A percentile compares a stretch with the other conserved stretches of the same genome.
Conservation (phyloP, 1,140 invertebrate species). For the Drosophila bocqueti region DNA sequence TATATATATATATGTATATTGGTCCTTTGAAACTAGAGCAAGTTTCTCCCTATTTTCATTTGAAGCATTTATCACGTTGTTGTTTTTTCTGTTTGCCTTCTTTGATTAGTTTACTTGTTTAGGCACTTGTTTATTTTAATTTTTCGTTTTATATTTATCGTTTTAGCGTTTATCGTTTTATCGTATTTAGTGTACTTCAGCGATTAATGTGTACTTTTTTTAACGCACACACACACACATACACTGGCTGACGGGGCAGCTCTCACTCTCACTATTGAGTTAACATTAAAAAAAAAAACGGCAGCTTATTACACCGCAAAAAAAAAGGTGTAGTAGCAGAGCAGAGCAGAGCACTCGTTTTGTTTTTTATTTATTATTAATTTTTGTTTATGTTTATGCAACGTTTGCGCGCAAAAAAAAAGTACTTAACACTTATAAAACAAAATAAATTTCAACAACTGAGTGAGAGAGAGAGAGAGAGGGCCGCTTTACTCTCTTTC, state of each 20-base stretch:
- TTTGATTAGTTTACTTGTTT: not conserved
- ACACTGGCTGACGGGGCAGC: slow-evolving; percentile 20
- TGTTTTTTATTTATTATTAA: too few relatives aligned
- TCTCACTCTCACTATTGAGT: slow-evolving; percentile 24
- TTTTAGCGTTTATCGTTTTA: not conserved
- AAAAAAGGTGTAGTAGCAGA: slow-evolving; percentile 4
- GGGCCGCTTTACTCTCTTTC: not conserved
- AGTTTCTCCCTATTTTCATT: not conserved
- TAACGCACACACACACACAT: not conserved
- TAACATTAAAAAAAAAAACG: slow-evolving; percentile 21
- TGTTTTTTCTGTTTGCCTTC: not conserved
- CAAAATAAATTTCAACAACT: slow-evolving; percentile 13
- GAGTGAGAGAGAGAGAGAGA: slow-evolving; percentile 4
- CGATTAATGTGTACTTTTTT: slow-evolving; percentile 1
- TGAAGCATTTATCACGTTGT: not conserved
- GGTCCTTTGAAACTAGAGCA: slow-evolving; percentile 4
- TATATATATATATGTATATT: not conserved
- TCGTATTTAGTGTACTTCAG: slow-evolving; percentile 1
- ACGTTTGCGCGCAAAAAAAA: slow-evolving; percentile 49
- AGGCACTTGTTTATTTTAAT: not conserved
- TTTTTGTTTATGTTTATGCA: slow-evolving; percentile 69
- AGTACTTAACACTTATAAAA: slow-evolving; percentile 14
- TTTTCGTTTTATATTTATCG: not conserved
- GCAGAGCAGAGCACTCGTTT: slow-evolving; percentile 10
- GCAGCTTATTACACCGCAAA: slow-evolving; percentile 53